These are phyloP conservation scores for Gobio occitaniae DNA, from an alignment of 2,797 vertebrate genomes.

Conservation along the genomic window DNA sequence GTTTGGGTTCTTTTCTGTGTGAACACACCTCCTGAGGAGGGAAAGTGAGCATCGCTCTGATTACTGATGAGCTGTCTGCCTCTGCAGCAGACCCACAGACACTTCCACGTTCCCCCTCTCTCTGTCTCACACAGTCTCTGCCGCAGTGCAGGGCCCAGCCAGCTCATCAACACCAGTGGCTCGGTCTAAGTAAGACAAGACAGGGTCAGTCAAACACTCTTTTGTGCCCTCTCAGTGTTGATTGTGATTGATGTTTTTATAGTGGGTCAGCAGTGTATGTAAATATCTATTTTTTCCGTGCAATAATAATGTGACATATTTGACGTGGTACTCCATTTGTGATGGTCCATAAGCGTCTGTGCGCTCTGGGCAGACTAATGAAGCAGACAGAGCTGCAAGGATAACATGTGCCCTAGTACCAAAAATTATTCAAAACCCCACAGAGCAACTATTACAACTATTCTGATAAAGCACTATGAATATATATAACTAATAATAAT, in stretches of 20 bases:
- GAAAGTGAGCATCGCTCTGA: constrained; percentile 65
- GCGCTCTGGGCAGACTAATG: constrained; percentile 59
- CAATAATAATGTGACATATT: constrained; percentile 52
- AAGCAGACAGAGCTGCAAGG: constrained; percentile 50
- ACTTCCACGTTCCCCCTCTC: constrained; percentile 43
- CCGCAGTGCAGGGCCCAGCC: constrained; percentile 79
- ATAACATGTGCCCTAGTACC: constrained; percentile 51
- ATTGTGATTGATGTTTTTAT: constrained; percentile 16
- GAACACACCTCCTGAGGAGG: constrained; percentile 58
- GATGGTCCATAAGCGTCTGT: constrained; percentile 35
- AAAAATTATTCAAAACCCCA: constrained; percentile 37
- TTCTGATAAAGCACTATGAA: neutral
- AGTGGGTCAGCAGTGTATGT: neutral
- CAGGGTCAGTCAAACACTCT: constrained; percentile 12
- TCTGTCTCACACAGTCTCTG: constrained; percentile 72
- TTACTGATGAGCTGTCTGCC: constrained; percentile 72
- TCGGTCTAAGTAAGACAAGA: constrained; percentile 35
- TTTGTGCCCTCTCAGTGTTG: neutral
- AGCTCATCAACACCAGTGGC: constrained; percentile 67
- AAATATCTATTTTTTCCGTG: neutral
- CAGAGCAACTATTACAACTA: constrained; percentile 3
- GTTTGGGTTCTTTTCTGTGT: constrained; percentile 25
- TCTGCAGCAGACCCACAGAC: constrained; percentile 67
- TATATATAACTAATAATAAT: neutral
- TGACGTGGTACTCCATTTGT: constrained; percentile 50